Percentiles rank a stretch among this genome's conserved stretches.
These are phyloP conservation scores for Eustalomyia histrio DNA, from an alignment of 2,888 invertebrate species.

Conservation along the genomic window DNA sequence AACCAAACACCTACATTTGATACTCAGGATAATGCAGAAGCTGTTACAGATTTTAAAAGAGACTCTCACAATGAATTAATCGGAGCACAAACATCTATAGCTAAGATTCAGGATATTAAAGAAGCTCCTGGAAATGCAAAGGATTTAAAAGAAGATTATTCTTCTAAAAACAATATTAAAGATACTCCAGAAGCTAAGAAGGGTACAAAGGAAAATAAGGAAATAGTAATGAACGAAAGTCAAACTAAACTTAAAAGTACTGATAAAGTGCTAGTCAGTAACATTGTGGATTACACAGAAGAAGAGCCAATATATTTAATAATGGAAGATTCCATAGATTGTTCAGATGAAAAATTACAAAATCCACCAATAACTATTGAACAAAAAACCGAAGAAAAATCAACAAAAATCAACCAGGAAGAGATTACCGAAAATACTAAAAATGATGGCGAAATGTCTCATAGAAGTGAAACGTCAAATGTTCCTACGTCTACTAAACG, in stretches of 20 bases:
- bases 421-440: not conserved
- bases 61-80: too few species aligned
- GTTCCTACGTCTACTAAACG: conserved; percentile 3
- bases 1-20: too few species aligned
- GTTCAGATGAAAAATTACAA: not conserved
- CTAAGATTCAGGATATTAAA: too few species aligned
- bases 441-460: too few species aligned
- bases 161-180: not conserved
- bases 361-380: not conserved
- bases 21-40: too few species aligned
- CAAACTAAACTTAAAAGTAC: not conserved
- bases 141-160: not conserved
- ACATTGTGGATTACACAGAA: not conserved
- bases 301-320: conserved; percentile 22
- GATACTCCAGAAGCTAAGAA: not conserved
- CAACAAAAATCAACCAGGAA: not conserved
- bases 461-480: not conserved
- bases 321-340: conserved; percentile 18
- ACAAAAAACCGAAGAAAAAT: not conserved
- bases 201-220: too few species aligned
- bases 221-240: too few species aligned
- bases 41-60: too few species aligned
- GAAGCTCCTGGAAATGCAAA: too few species aligned
- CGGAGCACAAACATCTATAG: too few species aligned
- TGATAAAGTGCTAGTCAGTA: too few species aligned